These are phyloP conservation scores for Microchirus variegatus DNA, from an alignment of 2,797 vertebrate genomes.

Conservation along the genomic window DNA sequence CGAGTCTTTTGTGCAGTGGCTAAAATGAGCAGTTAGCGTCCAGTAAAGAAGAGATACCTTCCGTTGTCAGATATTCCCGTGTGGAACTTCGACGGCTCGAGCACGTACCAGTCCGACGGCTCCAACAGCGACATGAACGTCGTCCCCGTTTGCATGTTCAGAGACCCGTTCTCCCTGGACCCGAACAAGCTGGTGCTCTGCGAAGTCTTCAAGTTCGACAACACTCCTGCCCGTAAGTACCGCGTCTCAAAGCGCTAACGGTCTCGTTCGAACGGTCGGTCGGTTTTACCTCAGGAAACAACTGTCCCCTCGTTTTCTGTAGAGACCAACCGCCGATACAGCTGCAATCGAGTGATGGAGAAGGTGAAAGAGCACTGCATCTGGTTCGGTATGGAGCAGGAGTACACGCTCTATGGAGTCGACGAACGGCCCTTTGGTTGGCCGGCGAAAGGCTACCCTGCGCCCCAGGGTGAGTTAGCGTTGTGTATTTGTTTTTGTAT, in stretches of 20 bases:
- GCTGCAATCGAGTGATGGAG: slow-evolving; percentile 85
- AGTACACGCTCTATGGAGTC: slow-evolving; percentile 85
- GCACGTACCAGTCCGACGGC: slow-evolving; percentile 82
- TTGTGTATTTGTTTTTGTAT: no score
- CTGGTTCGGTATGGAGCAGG: slow-evolving; percentile 94
- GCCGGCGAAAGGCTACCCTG: slow-evolving; percentile 86
- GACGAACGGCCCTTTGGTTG: slow-evolving; percentile 86
- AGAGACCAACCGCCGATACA: slow-evolving; percentile 86
- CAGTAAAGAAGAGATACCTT: not conserved
- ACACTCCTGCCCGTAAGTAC: slow-evolving; percentile 84
- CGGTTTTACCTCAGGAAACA: not conserved
- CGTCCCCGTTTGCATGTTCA: slow-evolving; percentile 86
- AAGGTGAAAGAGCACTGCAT: slow-evolving; percentile 74
- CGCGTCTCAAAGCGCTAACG: no score
- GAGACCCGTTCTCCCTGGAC: slow-evolving; percentile 87
- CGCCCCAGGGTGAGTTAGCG: slow-evolving; percentile 81
- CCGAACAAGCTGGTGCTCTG: slow-evolving; percentile 93
- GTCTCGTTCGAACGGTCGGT: no score
- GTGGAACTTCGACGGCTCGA: slow-evolving; percentile 91
- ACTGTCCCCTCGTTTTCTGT: slow-evolving; percentile 6
- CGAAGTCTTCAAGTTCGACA: slow-evolving; percentile 87
- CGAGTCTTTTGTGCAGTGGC: no score
- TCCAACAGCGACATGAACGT: slow-evolving; percentile 91
- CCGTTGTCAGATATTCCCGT: slow-evolving; percentile 83
- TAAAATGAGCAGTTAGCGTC: no score